Base-by-base conservation (phyloP, 2,113 vertebrate genomes). In the Forbesichthys papilliferus region DNA sequence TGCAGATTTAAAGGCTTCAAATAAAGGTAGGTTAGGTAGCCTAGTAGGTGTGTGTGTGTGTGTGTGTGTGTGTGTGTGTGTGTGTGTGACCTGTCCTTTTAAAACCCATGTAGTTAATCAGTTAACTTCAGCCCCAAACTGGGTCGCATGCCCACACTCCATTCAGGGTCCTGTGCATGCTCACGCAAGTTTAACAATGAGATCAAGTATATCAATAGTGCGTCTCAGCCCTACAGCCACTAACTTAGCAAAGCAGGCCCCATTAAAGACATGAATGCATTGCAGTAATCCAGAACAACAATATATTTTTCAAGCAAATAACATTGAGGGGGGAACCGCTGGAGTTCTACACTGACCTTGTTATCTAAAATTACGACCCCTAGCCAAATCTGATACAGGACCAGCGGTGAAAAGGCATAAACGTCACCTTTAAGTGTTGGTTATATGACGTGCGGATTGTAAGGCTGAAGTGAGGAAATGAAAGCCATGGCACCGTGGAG, bases 401-500 rank as follows among this genome's bases (percentile, higher is more conserved):
- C 61, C 3, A 12, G 16, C 20, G 16, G 14, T 54, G 55, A 49
- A 0, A 61, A 36, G 64, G 71, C 51, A 20, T 69, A 70, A 16
- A 68, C 56, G 12, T 64, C 56, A 66, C 36, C 67, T 11, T 11
- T 48, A 69, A 18, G 46, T 69, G 59, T 67, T 13, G 13, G 49
- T n/a, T 68, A 33, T 9, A 20, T 52, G 80, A 77, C 71, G 49
- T 52, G 11, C 1, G 49, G 11, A 46, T 62, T 20, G 59, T 57
- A 75, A 78, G 64, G 49, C 53, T 61, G 61, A 54, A 80, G 55
- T 68, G 48, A 80, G 65, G 33, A 80, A 80, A 81, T 74, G 71
- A 89, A 85, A 85, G 67, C 71, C 36, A 52, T 10, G 55, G 82
- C 61, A 59, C 71, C 88, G 81, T 71, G 72, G 84, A 47, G 88